Percentiles rank a stretch among this genome's conserved stretches.
These are phyloP conservation scores for Oscheius sp. DNA, from an alignment of 2,888 invertebrate species.

Conservation along the genomic window DNA sequence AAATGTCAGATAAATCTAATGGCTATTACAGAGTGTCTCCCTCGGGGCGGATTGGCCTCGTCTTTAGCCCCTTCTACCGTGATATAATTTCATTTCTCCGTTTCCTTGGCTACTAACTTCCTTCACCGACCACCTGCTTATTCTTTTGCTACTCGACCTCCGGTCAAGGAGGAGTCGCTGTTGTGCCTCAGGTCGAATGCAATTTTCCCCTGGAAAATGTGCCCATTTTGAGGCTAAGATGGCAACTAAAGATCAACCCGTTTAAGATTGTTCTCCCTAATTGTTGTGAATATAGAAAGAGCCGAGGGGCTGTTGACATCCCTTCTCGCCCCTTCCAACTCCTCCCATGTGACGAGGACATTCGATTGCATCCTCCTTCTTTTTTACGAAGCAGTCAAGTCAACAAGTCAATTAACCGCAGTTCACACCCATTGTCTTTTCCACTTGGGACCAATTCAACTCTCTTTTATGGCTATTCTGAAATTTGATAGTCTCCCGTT, in stretches of 20 bases:
- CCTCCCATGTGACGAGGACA: slow-evolving; percentile 37
- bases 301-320: slow-evolving; percentile 38
- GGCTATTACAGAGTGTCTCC: slow-evolving; percentile 27
- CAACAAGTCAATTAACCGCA: neutral
- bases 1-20: slow-evolving; percentile 23
- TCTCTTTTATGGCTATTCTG: neutral
- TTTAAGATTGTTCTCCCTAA: slow-evolving; percentile 22
- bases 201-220: neutral
- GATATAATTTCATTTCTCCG: neutral
- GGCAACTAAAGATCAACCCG: slow-evolving; percentile 4
- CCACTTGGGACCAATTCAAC: neutral
- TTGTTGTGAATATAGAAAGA: slow-evolving; percentile 34
- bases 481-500: neutral
- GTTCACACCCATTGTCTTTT: neutral
- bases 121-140: neutral
- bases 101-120: neutral
- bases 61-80: neutral
- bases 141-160: neutral
- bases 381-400: neutral
- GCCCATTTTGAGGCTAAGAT: neutral
- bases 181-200: neutral
- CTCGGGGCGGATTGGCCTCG: slow-evolving; percentile 3
- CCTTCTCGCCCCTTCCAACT: neutral
- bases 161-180: neutral
- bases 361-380: slow-evolving; percentile 24